Base-by-base conservation (phyloP, 2,113 vertebrate genomes). In the Cebidichthys violaceus region DNA sequence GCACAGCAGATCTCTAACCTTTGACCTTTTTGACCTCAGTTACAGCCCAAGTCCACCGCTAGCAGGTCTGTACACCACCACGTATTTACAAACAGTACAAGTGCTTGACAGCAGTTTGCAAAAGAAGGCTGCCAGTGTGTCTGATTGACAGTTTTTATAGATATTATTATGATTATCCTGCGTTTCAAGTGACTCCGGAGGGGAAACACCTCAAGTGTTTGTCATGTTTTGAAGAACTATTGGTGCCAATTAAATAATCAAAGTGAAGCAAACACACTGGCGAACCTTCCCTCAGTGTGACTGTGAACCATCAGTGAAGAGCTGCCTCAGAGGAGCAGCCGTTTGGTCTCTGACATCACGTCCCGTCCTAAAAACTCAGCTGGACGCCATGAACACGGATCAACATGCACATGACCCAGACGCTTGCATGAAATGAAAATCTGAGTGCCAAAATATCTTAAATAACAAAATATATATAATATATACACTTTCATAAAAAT, bases 401-500 rank as follows among this genome's bases (percentile, higher is more conserved):
- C 70, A 70, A 81, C 79, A 47, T 83, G 81, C 68, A 66, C 85
- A 65, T 9, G 67, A 81, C 55, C 79, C 84, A 67, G 79, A 74
- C 29, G 54, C 70, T 62, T 59, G 73, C 72, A 1, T 31, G 35
- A 84, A 78, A 55, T 62, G 77, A 86, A 86, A 74, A 81, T 75
- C 75, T 37, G 83, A 70, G 79, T 83, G 83, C 77, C 78, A 81
- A 86, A 93, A 91, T 83, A 88, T 86, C 90, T 93, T 93, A 92
- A 93, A 93, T 92, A 93, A 91, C 91, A 92, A 93, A 92, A 92
- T 92, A 92, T 92, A 92, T 92, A 91, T 86, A 92, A 91, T 92
- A 92, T 92, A 37, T 92, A 92, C 92, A 92, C 77, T 90, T 88
- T 88, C 47, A 83, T 86, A 27, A 45, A 41, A 76, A 78, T 4